Evolutionary conservation across 2,888 invertebrate genomes (phyloP), one percentile per base, ranked within the genome.

Genomic region (Acleris sparsana): DNA sequence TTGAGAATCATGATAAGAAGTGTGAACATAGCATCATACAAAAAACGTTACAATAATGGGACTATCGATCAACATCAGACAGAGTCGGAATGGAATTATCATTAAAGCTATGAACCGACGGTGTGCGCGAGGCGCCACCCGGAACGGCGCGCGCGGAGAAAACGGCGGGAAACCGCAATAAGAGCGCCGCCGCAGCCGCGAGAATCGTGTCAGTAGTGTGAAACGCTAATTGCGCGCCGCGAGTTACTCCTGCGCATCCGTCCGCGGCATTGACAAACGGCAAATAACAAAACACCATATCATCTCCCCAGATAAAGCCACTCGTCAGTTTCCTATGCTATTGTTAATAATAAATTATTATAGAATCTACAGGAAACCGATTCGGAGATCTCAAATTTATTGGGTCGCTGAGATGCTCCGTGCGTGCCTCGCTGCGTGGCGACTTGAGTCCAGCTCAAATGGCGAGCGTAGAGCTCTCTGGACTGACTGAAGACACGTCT

Each of bases 131-230:
- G 83, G 89, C 89, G 89, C 88, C 90, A 87, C 85, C 89, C 91
- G 91, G 92, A 92, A 91, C 91, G 90, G 81, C 80, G 88, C 77
- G 81, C 83, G 88, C 86, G 87, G 92, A 82, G 91, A 89, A 92
- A 91, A 87, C 85, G 86, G 86, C 89, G 89, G 89, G 88, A 90
- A 91, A 92, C 92, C 92, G 92, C 92, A 91, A 91, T 83, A 83
- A 83, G 79, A 79, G 84, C 75, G 75, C 76, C 77, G 71, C 75
- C 78, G 79, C 79, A 78, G 82, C 79, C 84, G 85, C 86, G 88
- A 88, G 89, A 92, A 92, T 89, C 91, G 91, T 92, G 92, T 92
- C 91, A 92, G 89, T 92, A 90, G 92, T 90, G 91, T 90, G 88
- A 89, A 90, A 89, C 87, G 85, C 86, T 91, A 91, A 89, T 91